phyloP scores from a whole-genome alignment of 2,113 vertebrate genomes.

The Oryzias melastigma region DNA sequence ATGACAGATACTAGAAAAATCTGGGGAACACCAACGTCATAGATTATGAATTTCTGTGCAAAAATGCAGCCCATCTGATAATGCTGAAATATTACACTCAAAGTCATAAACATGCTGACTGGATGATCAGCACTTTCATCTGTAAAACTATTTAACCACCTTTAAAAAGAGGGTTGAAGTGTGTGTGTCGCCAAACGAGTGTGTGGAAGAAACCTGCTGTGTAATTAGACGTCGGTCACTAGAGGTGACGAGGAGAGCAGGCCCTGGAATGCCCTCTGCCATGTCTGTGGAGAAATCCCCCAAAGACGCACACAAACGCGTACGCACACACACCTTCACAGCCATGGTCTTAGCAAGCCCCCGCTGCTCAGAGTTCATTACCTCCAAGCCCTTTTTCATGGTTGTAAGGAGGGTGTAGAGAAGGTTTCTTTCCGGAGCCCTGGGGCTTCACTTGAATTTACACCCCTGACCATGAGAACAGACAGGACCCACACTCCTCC shows the following conservation, averaged over 20 bases:
- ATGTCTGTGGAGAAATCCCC: constrained; percentile 80
- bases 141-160: not conserved
- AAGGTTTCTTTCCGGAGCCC: constrained; percentile 82
- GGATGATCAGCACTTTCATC: not conserved
- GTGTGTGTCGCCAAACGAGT: constrained; percentile 3
- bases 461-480: constrained; percentile 85
- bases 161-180: constrained; percentile 1
- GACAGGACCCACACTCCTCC: constrained; percentile 76
- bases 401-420: constrained; percentile 63
- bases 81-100: not conserved
- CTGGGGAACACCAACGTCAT: not conserved
- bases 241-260: constrained; percentile 89
- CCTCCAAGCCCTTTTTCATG: constrained; percentile 86
- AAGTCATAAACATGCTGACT: not conserved
- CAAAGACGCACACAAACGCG: constrained; percentile 67
- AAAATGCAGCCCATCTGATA: constrained; percentile 1
- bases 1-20: not conserved
- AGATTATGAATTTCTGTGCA: not conserved
- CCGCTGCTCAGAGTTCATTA: constrained; percentile 91
- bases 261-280: constrained; percentile 88
- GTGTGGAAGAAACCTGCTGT: constrained; percentile 43
- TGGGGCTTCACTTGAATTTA: constrained; percentile 90
- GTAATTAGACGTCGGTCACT: constrained; percentile 90
- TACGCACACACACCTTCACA: constrained; percentile 15
- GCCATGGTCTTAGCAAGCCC: constrained; percentile 49